These are phyloP conservation scores for Sylvietta virens DNA, from an alignment of 2,113 vertebrate species.

Conservation along the genomic window DNA sequence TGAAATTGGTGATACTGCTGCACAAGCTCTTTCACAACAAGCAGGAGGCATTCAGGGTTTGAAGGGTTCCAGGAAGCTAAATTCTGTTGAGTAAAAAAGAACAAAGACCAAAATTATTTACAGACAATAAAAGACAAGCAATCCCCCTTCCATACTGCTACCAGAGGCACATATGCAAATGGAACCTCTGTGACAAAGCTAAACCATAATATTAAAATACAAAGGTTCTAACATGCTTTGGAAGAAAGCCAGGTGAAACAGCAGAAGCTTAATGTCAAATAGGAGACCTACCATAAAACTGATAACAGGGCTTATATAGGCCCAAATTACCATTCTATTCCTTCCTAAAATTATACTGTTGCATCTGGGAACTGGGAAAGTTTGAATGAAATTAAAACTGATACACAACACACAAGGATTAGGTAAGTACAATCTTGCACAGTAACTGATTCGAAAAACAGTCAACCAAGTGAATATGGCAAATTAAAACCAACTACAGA, in stretches of 20 bases:
- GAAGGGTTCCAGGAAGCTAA: slow-evolving; percentile 89
- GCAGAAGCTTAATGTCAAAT: neutral
- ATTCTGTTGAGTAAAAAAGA: slow-evolving; percentile 75
- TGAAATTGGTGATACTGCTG: slow-evolving; percentile 97
- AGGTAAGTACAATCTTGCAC: neutral
- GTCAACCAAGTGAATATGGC: neutral
- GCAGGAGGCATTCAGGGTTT: slow-evolving; percentile 89
- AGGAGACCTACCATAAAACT: neutral
- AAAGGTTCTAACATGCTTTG: neutral
- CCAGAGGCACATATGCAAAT: neutral
- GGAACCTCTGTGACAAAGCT: neutral
- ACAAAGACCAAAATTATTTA: neutral
- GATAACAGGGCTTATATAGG: neutral
- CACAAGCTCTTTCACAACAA: slow-evolving; percentile 95
- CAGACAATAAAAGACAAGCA: neutral
- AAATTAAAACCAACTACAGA: neutral
- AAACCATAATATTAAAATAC: neutral
- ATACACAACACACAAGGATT: neutral
- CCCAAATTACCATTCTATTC: neutral
- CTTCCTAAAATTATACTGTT: neutral
- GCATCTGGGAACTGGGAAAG: neutral
- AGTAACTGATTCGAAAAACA: neutral
- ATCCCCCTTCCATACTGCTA: neutral
- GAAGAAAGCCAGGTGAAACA: neutral
- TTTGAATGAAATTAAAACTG: neutral